Base-by-base conservation (phyloP, 2,888 invertebrate genomes). In the Ypsolopha scabrella region DNA sequence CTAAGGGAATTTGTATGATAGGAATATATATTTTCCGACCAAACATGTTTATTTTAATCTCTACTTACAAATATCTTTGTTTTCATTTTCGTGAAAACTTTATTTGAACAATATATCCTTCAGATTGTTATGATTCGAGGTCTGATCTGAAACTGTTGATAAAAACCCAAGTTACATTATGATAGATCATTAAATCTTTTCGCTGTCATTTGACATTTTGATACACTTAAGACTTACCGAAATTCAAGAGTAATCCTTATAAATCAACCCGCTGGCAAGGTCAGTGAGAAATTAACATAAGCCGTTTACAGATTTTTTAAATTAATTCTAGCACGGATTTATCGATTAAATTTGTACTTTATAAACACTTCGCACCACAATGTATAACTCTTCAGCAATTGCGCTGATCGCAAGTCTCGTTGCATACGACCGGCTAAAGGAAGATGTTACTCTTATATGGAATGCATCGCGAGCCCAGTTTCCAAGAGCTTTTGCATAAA, bases 141-240 rank as follows among this genome's bases (percentile, higher is more conserved):
- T 11, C 41, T 52, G 65, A 71, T 81, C 82, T 83, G 81, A 75
- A 81, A 81, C 72, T 78, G 65, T 78, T 70, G 61, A 64, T 24
- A 24, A 24, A 24, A 24, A 2, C 24, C 24, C 24, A 24, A 24
- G 24, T 24, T 24, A 10, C 39, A 39, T 39, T 39, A 39, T 10
- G 10, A 39, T 39, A 39, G 10, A 39, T 24, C 24, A 24, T 24
- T 24, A 24, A n/a, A 24, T 24, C 24, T 24, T 24, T 24, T 24
- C 24, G 24, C 24, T 24, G 24, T 24, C 4, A 24, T 24, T 24
- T 24, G 24, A 24, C 24, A 24, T 24, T 24, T 24, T 24, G 71
- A 82, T 80, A 70, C 61, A 58, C 69, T 71, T 67, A 67, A 75
- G 68, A 77, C 77, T 62, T 73, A 80, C 81, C 77, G 64, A 77